phyloP scores from a whole-genome alignment of 2,113 vertebrate genomes.

The Chionomys nivalis region DNA sequence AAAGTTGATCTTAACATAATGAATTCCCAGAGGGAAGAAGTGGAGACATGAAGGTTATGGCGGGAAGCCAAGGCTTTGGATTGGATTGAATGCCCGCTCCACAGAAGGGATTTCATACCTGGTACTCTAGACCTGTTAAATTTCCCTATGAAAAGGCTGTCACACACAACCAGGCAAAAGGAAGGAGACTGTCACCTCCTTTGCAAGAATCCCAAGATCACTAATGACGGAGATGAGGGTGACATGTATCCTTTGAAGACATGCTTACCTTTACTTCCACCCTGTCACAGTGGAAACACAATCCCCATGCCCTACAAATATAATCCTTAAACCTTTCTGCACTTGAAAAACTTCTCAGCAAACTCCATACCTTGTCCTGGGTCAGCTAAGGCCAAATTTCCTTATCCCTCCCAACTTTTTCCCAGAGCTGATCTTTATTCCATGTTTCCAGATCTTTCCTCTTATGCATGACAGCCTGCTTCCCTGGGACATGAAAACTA shows the following conservation, averaged over 20 bases:
- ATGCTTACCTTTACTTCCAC: not conserved
- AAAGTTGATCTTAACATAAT: constrained; percentile 46
- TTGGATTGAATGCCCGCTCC: not conserved
- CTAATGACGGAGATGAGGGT: accelerated
- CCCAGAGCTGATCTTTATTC: not conserved
- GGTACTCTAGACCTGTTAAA: too few species aligned
- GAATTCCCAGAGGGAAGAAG: constrained; percentile 57
- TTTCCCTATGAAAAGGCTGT: not conserved
- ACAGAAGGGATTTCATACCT: too few species aligned
- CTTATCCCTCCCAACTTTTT: not conserved
- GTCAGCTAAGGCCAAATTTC: not conserved
- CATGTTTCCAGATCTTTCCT: not conserved
- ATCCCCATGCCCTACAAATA: not conserved
- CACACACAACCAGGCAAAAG: not conserved
- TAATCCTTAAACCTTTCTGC: not conserved
- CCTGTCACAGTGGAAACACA: not conserved
- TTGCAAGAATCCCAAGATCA: not conserved
- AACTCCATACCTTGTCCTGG: not conserved
- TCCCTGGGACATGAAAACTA: too few species aligned
- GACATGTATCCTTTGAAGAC: not conserved
- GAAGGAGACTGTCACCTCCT: not conserved
- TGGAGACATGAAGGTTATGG: not conserved
- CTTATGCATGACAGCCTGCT: not conserved
- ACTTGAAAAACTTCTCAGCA: not conserved
- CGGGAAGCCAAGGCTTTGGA: not conserved